Base-by-base conservation (phyloP, 2,888 invertebrate species). In the Tinea semifulvella region DNA sequence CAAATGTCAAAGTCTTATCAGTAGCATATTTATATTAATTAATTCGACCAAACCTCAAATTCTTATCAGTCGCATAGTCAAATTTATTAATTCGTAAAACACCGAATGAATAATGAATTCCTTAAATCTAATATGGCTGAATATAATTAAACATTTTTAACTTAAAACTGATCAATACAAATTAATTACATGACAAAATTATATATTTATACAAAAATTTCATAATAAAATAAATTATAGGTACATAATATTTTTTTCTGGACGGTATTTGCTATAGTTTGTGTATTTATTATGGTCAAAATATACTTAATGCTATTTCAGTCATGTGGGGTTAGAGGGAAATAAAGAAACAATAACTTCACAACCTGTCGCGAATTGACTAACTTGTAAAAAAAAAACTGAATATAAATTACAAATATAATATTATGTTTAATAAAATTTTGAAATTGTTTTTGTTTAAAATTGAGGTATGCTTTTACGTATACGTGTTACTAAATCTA, bases 401-500 rank as follows among this genome's bases (percentile, higher is more conserved):
- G 18, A 42, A 28, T 13, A 38, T 47, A 38, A 13, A 18, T 38
- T 38, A 17, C 28, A 43, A 26, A 36, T 49, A 49, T 39, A 46
- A 46, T 45, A n/a, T n/a, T n/a, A n/a, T n/a, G n/a, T n/a, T n/a
- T n/a, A 46, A 49, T 46, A 46, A 42, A 3, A 11, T 17, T 31
- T 43, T 42, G 35, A 27, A 44, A 48, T 48, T 38, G 39, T 28
- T 46, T 47, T 47, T 53, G n/a, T 50, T 51, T 46, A 46, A 49
- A 48, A 49, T 50, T 53, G 53, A 53, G 53, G 53, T 53, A 53
- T 49, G 47, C 31, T 46, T 45, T 84, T 85, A 85, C 85, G 85
- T 85, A 85, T 85, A 85, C 85, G 80, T 71, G 82, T 72, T 80
- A 61, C 65, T 73, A 73, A 31, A 48, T 17, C 51, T 40, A 40